Evolutionary conservation across 2,888 invertebrate species (phyloP).

Genomic region (Aspidapion aeneum): DNA sequence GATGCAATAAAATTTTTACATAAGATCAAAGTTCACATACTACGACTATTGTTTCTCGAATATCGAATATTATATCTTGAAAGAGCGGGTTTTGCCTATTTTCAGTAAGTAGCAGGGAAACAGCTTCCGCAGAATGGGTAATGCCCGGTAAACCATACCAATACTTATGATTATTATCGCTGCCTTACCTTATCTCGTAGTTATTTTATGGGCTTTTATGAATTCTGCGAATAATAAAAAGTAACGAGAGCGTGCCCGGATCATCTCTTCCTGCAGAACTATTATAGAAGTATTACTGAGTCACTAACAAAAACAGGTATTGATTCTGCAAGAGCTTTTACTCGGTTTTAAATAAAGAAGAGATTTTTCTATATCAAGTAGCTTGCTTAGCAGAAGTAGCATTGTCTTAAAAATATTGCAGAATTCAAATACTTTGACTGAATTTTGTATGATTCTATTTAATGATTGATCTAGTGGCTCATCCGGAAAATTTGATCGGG

Average conservation of each 20-base stretch:
- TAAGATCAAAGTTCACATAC: neutral
- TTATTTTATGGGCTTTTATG: slow-evolving; percentile 39
- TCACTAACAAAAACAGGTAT: neutral
- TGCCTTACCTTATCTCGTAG: slow-evolving; percentile 35
- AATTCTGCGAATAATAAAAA: slow-evolving; percentile 47
- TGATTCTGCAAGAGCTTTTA: too few species aligned
- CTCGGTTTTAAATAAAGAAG: too few species aligned
- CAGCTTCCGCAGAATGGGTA: neutral
- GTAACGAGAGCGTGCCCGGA: slow-evolving; percentile 44
- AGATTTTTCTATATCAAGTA: too few species aligned
- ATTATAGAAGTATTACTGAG: neutral
- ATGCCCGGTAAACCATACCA: slow-evolving; percentile 22
- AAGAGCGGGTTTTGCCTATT: neutral
- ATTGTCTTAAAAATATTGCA: too few species aligned
- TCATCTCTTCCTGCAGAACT: slow-evolving; percentile 40
- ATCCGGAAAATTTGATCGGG: too few species aligned
- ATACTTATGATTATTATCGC: slow-evolving; percentile 39
- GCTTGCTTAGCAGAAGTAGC: too few species aligned
- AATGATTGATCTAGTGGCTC: too few species aligned
- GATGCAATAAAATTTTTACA: neutral
- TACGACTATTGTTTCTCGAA: neutral
- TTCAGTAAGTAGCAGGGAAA: neutral
- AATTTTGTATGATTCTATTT: too few species aligned
- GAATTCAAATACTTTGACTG: too few species aligned
- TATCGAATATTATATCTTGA: neutral